Base-by-base conservation (phyloP, 2,888 invertebrate species). In the Empis livida region DNA sequence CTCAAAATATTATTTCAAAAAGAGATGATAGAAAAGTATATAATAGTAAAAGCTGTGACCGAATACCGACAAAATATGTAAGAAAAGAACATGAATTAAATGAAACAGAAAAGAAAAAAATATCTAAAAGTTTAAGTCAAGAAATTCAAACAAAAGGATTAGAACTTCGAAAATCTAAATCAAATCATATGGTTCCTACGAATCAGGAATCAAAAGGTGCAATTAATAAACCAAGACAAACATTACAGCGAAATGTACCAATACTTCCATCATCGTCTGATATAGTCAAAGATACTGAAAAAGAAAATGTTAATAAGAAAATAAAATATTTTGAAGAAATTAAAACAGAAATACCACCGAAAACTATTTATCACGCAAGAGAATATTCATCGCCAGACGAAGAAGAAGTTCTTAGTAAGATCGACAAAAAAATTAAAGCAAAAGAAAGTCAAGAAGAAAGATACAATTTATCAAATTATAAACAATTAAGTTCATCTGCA, bases 271-370 rank as follows among this genome's bases (percentile, higher is more conserved):
- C 35, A 35, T n/a, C 35, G n/a, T 13, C 35, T 35, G 13, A 13
- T n/a, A 13, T 8, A 35, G 2, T n/a, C 3, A 77, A 77, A 42
- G 78, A 73, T 64, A 84, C 84, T 1, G 82, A 82, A 1, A 79
- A 84, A 46, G 76, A 73, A 54, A 71, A 74, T 38, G 75, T 71
- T 10, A 46, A 54, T 1, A 75, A 79, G 48, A 78, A 79, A 57
- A 88, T 89, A 1, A 80, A 84, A 62, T 88, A 84, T 67, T 89
- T 87, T 61, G 88, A 89, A 65, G 80, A 79, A 3, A 79, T 78
- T 0, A 75, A 77, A 54, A 74, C 71, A 44, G 65, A 72, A 5
- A 67, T 71, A 31, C 73, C 74, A n/a, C 64, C 70, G 43, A 64
- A 65, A 35, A 71, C 67, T 6, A 64, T 75, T 48, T 74, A 76